Base-by-base conservation (phyloP, 37 sponge, comb jelly and placozoan genomes). In the Chondrosia reniformis region DNA sequence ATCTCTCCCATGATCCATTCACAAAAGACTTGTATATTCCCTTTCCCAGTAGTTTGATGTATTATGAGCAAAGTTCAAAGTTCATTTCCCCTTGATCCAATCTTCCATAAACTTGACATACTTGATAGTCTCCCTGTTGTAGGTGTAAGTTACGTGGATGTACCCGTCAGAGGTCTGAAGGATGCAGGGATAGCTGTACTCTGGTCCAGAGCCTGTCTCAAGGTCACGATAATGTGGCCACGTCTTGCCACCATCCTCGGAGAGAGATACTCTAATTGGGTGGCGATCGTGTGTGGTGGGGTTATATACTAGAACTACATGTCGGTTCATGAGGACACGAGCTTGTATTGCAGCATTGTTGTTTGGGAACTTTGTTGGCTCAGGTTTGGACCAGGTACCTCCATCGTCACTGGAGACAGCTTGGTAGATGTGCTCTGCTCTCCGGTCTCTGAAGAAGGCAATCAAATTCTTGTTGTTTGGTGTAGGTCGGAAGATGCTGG, bases 271-370 rank as follows among this genome's bases (percentile, higher is more conserved):
- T 6, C 84, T 45, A n/a, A 87, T 52, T 21, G 83, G 83, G 22
- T 76, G 33, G 24, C 89, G 82, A 6, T 0, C 52, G 19, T 36
- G 10, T 12, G 33, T 80, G 54, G 89, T 89, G 24, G 89, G 89
- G 55, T 89, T 89, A 43, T 77, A 89, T 33, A 84, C 77, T 3
- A 89, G 19, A 33, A 75, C 84, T 15, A 80, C 72, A 33, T 84
- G 52, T 5, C 77, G 81, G 84, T 62, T 89, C 39, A 41, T 15
- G 4, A 89, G 84, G 2, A 67, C 72, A 49, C 43, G 22, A 8
- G 89, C 84, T 63, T 89, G 84, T 25, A 89, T 89, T 33, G 78
- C 89, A 76, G 89, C 84, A 84, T 89, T 84, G 56, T 89, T 89
- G 63, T 89, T 89, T 13, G 81, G 89, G 19, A 89, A 76, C 0